These are phyloP conservation scores for Elysia chlorotica DNA, from an alignment of 1,140 invertebrate genomes.

Conservation along the genomic window DNA sequence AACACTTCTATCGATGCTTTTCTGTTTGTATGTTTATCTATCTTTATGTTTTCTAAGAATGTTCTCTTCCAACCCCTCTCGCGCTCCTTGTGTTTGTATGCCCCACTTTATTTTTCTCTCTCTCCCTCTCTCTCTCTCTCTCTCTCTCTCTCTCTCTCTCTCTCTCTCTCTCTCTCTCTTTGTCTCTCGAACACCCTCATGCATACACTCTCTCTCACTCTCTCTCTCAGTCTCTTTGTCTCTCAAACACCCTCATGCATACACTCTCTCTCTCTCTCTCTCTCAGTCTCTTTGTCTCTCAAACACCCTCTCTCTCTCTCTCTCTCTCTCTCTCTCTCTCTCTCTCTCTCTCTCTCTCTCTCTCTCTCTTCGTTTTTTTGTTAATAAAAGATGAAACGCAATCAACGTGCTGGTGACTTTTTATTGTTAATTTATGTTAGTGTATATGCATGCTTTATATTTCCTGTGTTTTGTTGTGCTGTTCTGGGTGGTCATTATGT, in stretches of 20 bases:
- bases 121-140: background rate
- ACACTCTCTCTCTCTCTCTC: slow-evolving; percentile 6
- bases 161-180: background rate
- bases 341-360: slow-evolving; percentile 15
- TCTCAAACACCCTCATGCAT: background rate
- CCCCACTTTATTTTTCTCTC: background rate
- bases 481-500: too few species aligned
- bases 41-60: too few species aligned
- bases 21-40: too few species aligned
- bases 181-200: background rate
- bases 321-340: slow-evolving; percentile 22
- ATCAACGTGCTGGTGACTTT: too few species aligned
- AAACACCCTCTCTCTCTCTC: background rate
- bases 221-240: background rate
- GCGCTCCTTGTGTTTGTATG: background rate
- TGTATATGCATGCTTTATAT: too few species aligned
- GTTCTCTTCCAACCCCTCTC: too few species aligned
- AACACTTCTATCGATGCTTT: too few species aligned
- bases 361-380: too few species aligned
- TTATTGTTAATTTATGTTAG: too few species aligned
- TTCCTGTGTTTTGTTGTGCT: too few species aligned
- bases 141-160: background rate
- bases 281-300: background rate
- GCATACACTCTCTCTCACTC: background rate
- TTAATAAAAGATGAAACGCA: too few species aligned